Percentiles rank a stretch among this genome's conserved stretches.
These are phyloP conservation scores for Leptodactylus fuscus DNA, from an alignment of 2,113 vertebrate genomes.

Conservation along the genomic window DNA sequence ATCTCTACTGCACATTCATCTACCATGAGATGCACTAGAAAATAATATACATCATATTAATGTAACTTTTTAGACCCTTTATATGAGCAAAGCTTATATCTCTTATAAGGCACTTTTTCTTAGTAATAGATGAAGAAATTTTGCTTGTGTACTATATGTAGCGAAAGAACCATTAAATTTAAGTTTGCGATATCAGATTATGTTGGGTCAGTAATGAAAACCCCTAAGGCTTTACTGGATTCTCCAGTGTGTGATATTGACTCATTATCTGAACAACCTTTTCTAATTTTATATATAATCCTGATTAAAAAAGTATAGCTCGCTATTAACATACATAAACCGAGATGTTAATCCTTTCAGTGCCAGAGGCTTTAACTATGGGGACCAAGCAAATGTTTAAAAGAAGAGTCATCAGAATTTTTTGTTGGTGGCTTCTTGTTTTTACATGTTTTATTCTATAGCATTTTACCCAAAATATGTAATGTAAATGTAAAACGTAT, in stretches of 20 bases:
- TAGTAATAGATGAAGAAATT: neutral
- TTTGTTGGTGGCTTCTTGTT: no score
- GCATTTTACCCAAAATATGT: no score
- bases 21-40: no score
- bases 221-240: slow-evolving; percentile 1
- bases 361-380: neutral
- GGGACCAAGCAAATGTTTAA: neutral
- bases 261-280: neutral
- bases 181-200: neutral
- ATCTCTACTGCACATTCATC: no score
- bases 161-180: neutral
- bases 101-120: neutral
- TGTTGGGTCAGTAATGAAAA: neutral
- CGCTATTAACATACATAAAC: neutral
- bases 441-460: no score
- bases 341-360: neutral
- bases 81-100: no score
- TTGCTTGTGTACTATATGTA: neutral
- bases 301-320: neutral
- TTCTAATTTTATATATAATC: slow-evolving; percentile 14
- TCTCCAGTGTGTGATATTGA: neutral
- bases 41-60: no score
- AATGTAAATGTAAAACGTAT: no score
- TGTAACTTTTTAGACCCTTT: no score
- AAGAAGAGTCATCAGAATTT: neutral